Conservation (phyloP, 2,797 vertebrate species). For the Tarsius wallacei region DNA sequence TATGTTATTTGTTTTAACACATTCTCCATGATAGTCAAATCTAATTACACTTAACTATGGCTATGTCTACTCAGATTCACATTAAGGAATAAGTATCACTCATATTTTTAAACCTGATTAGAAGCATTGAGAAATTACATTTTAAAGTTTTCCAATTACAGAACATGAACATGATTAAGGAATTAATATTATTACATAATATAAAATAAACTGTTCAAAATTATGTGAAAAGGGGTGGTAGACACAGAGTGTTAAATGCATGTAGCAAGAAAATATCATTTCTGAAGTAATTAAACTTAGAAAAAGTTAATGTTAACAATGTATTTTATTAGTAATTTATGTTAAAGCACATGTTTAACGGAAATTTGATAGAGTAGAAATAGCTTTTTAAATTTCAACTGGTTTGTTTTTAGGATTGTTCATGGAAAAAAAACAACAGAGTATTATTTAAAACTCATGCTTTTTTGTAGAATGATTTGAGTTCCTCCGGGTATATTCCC, state of each 20-base stretch:
- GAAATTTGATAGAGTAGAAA: neutral
- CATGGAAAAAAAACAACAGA: neutral
- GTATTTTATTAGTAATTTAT: neutral
- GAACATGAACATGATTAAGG: neutral
- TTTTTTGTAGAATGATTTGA: no score
- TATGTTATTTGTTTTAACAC: neutral
- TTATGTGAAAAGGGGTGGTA: neutral
- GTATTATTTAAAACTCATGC: neutral
- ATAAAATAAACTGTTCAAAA: neutral
- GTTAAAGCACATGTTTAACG: neutral
- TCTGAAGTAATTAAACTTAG: neutral
- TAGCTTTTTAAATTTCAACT: neutral
- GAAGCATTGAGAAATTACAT: neutral
- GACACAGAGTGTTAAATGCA: neutral
- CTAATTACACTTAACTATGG: neutral
- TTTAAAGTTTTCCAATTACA: constrained; percentile 11
- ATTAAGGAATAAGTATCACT: neutral
- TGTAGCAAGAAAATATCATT: neutral
- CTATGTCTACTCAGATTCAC: neutral
- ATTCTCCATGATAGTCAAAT: neutral
- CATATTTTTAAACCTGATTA: neutral
- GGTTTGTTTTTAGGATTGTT: neutral
- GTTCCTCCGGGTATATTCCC: no score
- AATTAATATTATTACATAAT: neutral
- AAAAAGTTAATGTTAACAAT: neutral